Evolutionary conservation across 2,113 vertebrate species (phyloP).

Genomic region (Seriola aureovittata): DNA sequence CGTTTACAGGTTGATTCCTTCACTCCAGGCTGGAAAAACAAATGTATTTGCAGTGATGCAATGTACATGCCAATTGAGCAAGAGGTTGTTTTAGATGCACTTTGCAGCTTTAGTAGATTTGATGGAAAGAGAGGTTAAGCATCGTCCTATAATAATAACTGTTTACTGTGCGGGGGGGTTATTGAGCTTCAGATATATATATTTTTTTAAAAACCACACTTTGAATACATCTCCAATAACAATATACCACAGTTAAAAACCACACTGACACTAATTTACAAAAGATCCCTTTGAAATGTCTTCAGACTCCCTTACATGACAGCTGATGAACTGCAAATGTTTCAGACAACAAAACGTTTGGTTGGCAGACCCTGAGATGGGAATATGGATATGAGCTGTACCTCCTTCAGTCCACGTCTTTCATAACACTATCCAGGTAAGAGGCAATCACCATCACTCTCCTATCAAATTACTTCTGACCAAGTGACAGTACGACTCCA

Average conservation of each 20-base stretch:
- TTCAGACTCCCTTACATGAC: slow-evolving; percentile 56
- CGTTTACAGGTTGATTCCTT: slow-evolving; percentile 13
- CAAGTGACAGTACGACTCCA: background rate
- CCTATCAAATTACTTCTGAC: slow-evolving; percentile 13
- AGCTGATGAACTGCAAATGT: slow-evolving; percentile 47
- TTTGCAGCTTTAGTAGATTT: slow-evolving; percentile 25
- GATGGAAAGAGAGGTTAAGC: slow-evolving; percentile 25
- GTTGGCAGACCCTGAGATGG: slow-evolving; percentile 79
- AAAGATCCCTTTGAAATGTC: slow-evolving; percentile 65
- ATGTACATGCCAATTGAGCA: slow-evolving; percentile 18
- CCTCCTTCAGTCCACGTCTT: slow-evolving; percentile 29
- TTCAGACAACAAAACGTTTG: slow-evolving; percentile 50
- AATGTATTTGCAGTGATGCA: slow-evolving; percentile 13
- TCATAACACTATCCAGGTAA: slow-evolving; percentile 10
- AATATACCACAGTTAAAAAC: slow-evolving; percentile 75
- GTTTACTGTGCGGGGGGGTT: slow-evolving; percentile 27
- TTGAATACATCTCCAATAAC: slow-evolving; percentile 63
- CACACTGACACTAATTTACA: slow-evolving; percentile 71
- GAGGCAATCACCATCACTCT: slow-evolving; percentile 42
- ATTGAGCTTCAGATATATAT: slow-evolving; percentile 40
- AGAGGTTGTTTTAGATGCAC: slow-evolving; percentile 67
- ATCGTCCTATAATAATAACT: slow-evolving; percentile 20
- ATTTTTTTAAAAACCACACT: slow-evolving; percentile 37
- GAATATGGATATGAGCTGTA: slow-evolving; percentile 66
- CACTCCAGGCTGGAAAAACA: background rate